phyloP scores from a whole-genome alignment of 1,140 invertebrate species.

The Calliphora vicina region DNA sequence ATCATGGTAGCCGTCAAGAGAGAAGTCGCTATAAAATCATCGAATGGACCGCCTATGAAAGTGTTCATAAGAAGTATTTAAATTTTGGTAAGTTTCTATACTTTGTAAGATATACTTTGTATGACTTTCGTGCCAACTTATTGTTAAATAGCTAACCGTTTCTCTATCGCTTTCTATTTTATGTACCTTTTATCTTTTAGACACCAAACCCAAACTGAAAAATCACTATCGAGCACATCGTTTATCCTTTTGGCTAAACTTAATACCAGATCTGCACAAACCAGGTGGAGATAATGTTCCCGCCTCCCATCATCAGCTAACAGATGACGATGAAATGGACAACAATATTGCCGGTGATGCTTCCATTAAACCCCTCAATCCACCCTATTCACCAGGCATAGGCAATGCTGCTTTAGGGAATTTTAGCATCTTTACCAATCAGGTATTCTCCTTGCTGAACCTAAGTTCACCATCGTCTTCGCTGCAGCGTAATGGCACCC shows the following conservation, averaged over 20 bases:
- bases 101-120: not conserved
- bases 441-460: slow-evolving; percentile 60
- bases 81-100: slow-evolving; percentile 81
- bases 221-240: slow-evolving; percentile 94
- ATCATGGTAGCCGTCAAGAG: slow-evolving; percentile 75
- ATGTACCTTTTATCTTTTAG: slow-evolving; percentile 62
- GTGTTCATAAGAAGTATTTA: slow-evolving; percentile 90
- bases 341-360: slow-evolving; percentile 67
- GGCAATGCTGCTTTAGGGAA: slow-evolving; percentile 62
- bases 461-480: slow-evolving; percentile 60
- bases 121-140: too few relatives aligned
- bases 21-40: slow-evolving; percentile 81
- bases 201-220: slow-evolving; percentile 86
- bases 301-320: slow-evolving; percentile 84
- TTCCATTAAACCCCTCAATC: slow-evolving; percentile 66
- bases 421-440: slow-evolving; percentile 61
- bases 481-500: slow-evolving; percentile 53
- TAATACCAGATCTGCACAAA: slow-evolving; percentile 94
- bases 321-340: slow-evolving; percentile 71
- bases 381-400: slow-evolving; percentile 60
- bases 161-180: too few relatives aligned
- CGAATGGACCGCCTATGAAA: slow-evolving; percentile 91
- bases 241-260: slow-evolving; percentile 95
- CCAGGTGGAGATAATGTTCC: slow-evolving; percentile 86
- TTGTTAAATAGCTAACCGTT: too few relatives aligned